Conservation (phyloP, 2,888 invertebrate genomes). For the Melieria omissa region DNA sequence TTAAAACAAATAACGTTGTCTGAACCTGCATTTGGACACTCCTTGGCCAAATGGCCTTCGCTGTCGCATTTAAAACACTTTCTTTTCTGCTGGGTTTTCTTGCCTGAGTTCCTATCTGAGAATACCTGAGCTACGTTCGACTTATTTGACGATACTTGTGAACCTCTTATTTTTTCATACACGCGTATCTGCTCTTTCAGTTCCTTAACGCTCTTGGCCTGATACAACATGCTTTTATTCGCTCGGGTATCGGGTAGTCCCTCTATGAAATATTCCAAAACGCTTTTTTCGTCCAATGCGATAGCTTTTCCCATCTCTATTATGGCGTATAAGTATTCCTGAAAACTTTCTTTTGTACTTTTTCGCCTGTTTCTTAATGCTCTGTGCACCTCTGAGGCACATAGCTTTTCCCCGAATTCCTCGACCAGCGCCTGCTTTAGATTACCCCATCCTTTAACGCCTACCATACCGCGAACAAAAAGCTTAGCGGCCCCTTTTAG, state of each 20-base stretch:
- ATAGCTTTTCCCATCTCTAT: constrained; percentile 32
- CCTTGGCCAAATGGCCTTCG: constrained; percentile 8
- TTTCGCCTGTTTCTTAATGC: constrained; percentile 24
- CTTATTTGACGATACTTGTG: constrained; percentile 6
- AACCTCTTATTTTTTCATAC: constrained; percentile 31
- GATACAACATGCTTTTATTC: constrained; percentile 36
- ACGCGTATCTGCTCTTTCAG: constrained; percentile 22
- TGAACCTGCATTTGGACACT: neutral
- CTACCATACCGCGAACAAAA: constrained; percentile 27
- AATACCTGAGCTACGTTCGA: neutral
- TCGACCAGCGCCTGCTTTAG: constrained; percentile 21
- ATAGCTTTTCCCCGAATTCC: constrained; percentile 27
- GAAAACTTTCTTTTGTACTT: constrained; percentile 9
- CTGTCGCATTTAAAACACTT: constrained; percentile 14
- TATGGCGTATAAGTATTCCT: constrained; percentile 32
- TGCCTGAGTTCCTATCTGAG: neutral
- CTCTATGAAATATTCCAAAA: constrained; percentile 34
- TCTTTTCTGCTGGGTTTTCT: neutral
- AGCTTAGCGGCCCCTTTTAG: constrained; percentile 22
- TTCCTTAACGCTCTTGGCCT: constrained; percentile 21
- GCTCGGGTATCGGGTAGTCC: constrained; percentile 32
- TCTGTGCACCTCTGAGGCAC: constrained; percentile 30
- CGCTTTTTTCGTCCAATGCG: constrained; percentile 33
- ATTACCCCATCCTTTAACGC: constrained; percentile 7
- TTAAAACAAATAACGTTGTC: constrained; percentile 3